Base-by-base conservation (phyloP, 2,888 invertebrate genomes). In the Aleiodes alternator region DNA sequence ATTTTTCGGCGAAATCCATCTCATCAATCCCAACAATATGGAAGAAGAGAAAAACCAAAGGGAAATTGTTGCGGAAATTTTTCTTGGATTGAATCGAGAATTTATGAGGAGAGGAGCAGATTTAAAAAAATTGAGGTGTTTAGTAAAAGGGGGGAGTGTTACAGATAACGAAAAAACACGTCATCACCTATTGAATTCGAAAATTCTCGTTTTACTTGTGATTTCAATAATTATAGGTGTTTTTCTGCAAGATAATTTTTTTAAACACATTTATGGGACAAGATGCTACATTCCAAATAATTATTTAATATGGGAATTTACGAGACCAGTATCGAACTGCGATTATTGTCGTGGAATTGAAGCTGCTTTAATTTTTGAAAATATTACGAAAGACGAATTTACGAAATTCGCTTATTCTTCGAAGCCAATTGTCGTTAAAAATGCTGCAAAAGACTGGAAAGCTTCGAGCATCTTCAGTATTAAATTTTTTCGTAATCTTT, bases 301-400 rank as follows among this genome's bases (percentile, higher is more conserved):
- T 91, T 96, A 95, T 88, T 91, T 97, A 77, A 90, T 96, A 80
- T 96, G 96, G 96, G 97, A 97, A 90, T 95, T 95, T 71, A 95
- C 96, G 29, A 91, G 97, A 81, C 97, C 97, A 34, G 91, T 96
- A 72, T 94, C 96, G 29, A 93, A 96, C 90, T 97, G 97, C 87
- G 91, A 92, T 83, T 95, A 95, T 90, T 97, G 97, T 90, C 90
- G 90, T 82, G 93, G 93, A 82, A 90, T 96, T 76, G 91, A 92
- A 71, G 91, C 92, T 81, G 94, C 96, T 57, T 90, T 94, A 80
- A 91, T 95, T 82, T 88, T 96, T 78, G 88, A 90, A 80, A 96
- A 96, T 90, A 86, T 94, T 82, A 94, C 94, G 4, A 92, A 92
- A 81, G 91, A 93, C 80, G 92, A 93, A 80, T 97, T 97, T 89